Percentiles rank a stretch among this genome's conserved stretches.
Conservation (phyloP, 2,113 vertebrate genomes). For the Columba janthina region DNA sequence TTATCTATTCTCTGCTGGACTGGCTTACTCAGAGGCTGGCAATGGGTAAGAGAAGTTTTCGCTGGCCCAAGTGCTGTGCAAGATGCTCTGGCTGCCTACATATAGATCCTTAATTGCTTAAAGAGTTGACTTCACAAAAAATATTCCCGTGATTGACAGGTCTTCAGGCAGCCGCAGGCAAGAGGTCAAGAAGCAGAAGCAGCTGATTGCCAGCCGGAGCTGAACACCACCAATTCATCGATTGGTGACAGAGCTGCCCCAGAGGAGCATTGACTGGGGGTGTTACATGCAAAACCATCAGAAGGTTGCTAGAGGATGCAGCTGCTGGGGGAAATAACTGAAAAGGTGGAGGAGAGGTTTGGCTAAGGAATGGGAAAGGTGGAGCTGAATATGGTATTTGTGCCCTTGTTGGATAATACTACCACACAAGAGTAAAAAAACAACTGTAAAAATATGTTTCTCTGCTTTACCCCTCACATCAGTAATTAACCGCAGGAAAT, state of each 20-base stretch:
- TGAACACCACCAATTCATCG: background rate
- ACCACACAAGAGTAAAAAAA: background rate
- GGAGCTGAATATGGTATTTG: background rate
- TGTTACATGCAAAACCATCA: background rate
- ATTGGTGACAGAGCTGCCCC: background rate
- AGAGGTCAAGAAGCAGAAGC: slow-evolving; percentile 11
- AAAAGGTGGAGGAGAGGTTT: background rate
- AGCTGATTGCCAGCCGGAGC: background rate
- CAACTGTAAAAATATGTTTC: background rate
- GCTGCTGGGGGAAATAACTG: background rate
- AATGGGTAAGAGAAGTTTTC: background rate
- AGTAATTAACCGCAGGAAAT: slow-evolving; percentile 2
- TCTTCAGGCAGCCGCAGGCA: background rate
- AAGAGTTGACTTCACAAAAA: slow-evolving; percentile 19
- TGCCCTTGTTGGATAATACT: background rate
- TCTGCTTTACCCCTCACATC: background rate
- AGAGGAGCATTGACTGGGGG: background rate
- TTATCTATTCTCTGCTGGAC: slow-evolving; percentile 10
- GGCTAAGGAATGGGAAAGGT: background rate
- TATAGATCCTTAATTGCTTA: background rate
- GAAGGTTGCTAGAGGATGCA: background rate
- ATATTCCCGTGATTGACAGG: background rate
- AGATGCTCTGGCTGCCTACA: background rate
- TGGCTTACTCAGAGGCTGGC: slow-evolving; percentile 31
- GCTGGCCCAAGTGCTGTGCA: background rate